Percentiles rank a stretch among this genome's conserved stretches.
Evolutionary conservation across 2,888 invertebrate genomes (phyloP).

Genomic region (Petrolisthes cinctipes): DNA sequence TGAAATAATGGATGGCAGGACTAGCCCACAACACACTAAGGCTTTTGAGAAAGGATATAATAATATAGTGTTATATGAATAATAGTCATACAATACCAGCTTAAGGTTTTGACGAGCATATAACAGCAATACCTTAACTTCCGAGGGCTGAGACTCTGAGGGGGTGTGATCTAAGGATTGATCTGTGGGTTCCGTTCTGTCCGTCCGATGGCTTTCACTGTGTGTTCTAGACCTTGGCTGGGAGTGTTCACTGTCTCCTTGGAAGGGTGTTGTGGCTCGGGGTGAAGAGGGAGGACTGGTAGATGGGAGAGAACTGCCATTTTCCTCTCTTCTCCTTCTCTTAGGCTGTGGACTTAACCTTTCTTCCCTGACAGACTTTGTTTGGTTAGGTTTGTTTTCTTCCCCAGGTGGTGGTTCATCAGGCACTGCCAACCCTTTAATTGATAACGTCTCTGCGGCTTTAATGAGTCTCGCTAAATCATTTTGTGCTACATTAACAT

Average conservation of each 20-base stretch:
- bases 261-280: slow-evolving; percentile 45
- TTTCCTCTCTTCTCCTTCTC: slow-evolving; percentile 56
- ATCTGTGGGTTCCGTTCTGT: slow-evolving; percentile 25
- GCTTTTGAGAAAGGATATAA: too few relatives aligned
- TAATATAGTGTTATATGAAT: too few relatives aligned
- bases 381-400: slow-evolving; percentile 31
- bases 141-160: slow-evolving; percentile 47
- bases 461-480: slow-evolving; percentile 63
- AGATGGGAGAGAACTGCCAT: slow-evolving; percentile 52
- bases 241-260: slow-evolving; percentile 39
- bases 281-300: slow-evolving; percentile 51
- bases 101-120: not conserved
- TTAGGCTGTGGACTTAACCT: slow-evolving; percentile 55
- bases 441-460: slow-evolving; percentile 61
- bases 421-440: slow-evolving; percentile 64
- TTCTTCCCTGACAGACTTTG: slow-evolving; percentile 33
- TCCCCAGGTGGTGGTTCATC: slow-evolving; percentile 55
- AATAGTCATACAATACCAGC: not conserved
- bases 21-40: too few relatives aligned
- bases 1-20: too few relatives aligned
- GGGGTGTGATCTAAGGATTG: slow-evolving; percentile 17
- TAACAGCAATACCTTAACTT: slow-evolving; percentile 37
- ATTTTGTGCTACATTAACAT: slow-evolving; percentile 60
- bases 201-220: slow-evolving; percentile 38
- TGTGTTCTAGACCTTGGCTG: slow-evolving; percentile 40